These are phyloP conservation scores for Tragelaphus imberbis DNA, from an alignment of 2,113 vertebrate species.

Conservation along the genomic window DNA sequence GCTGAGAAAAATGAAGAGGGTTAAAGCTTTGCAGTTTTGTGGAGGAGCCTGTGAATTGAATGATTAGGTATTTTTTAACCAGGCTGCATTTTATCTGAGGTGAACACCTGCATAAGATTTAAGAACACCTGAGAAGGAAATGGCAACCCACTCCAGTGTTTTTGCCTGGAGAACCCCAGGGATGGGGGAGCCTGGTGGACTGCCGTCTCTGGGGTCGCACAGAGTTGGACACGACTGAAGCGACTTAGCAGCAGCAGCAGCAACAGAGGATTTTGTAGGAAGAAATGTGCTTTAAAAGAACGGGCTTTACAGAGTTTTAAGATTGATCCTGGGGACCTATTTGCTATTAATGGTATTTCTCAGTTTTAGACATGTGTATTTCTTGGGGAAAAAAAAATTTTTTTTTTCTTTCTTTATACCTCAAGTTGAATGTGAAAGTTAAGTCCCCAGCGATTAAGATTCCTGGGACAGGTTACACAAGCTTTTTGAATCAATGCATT, in stretches of 20 bases:
- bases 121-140: not conserved
- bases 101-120: not conserved
- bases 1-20: not conserved
- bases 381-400: accelerated
- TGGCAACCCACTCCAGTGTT: too few relatives aligned
- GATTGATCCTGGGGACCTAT: not conserved
- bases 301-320: not conserved
- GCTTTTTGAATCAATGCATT: not conserved
- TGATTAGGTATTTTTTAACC: not conserved
- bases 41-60: not conserved
- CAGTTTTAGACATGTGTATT: not conserved
- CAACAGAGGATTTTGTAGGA: not conserved
- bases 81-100: not conserved
- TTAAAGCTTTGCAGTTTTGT: not conserved
- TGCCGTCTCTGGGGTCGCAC: too few relatives aligned
- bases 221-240: too few relatives aligned
- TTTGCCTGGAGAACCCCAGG: too few relatives aligned
- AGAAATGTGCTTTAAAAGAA: not conserved
- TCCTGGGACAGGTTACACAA: not conserved
- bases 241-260: too few relatives aligned
- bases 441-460: not conserved
- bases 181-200: too few relatives aligned
- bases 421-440: not conserved
- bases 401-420: not conserved
- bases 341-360: not conserved